Percentiles rank a stretch among this genome's conserved stretches.
These are phyloP conservation scores for rat (Rattus norvegicus) DNA, from an alignment of 2,113 vertebrate genomes.

Conservation along the genomic window GRCr8 NC_086022.1:163465001-163465500, in stretches of 20 bases:
- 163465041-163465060: background rate
- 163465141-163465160: background rate
- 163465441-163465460: slow-evolving; percentile 89
- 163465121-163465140: background rate
- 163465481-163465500: slow-evolving; percentile 84
- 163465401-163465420: slow-evolving; percentile 86
- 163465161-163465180: background rate
- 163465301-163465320: background rate
- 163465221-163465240: slow-evolving; percentile 8
- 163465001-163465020: background rate
- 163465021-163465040: background rate
- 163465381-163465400: slow-evolving; percentile 78
- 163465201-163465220: background rate
- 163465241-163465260: background rate
- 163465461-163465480: slow-evolving; percentile 90
- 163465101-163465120: background rate
- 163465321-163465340: background rate
- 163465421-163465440: slow-evolving; percentile 88
- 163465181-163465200: background rate
- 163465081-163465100: background rate
- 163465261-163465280: background rate
- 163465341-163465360: background rate
- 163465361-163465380: background rate
- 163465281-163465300: background rate
- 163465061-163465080: background rate